A percentile compares a stretch with the other conserved stretches of the same genome.
Evolutionary conservation across 2,888 invertebrate genomes (phyloP).

Genomic region (Parnassius apollo): DNA sequence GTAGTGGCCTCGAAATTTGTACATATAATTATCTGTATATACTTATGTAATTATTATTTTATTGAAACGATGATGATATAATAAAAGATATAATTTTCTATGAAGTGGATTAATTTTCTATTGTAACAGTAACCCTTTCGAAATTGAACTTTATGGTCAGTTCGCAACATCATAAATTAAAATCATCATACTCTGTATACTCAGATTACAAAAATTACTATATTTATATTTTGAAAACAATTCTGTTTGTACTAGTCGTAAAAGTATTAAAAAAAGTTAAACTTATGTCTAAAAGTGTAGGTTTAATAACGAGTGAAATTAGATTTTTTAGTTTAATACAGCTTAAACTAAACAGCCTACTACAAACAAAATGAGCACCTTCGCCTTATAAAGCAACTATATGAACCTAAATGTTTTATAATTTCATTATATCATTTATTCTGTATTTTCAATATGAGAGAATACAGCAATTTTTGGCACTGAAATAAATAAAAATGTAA

Average conservation of each 20-base stretch:
- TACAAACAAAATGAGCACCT: no score
- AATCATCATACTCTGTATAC: no score
- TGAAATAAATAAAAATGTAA: background rate
- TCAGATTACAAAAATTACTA: background rate
- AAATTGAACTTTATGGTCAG: background rate
- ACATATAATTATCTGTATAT: conserved; percentile 72
- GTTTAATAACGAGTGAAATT: no score
- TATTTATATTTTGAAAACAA: conserved; percentile 15
- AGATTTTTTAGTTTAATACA: no score
- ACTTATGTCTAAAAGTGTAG: background rate
- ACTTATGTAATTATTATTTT: conserved; percentile 78
- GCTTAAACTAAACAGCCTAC: no score
- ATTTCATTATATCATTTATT: no score
- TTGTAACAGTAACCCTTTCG: conserved; percentile 19
- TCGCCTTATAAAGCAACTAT: no score
- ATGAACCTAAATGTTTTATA: no score
- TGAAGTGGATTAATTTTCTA: conserved; percentile 28
- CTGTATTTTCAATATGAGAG: no score
- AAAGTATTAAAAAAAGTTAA: conserved; percentile 21
- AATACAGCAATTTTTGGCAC: background rate
- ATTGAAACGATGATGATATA: conserved; percentile 75
- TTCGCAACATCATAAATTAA: no score
- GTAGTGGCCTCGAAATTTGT: conserved; percentile 74
- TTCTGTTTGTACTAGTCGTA: conserved; percentile 26
- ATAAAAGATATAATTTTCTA: conserved; percentile 70